phyloP scores from a whole-genome alignment of 1,140 invertebrate species.

The Wasmannia auropunctata region DNA sequence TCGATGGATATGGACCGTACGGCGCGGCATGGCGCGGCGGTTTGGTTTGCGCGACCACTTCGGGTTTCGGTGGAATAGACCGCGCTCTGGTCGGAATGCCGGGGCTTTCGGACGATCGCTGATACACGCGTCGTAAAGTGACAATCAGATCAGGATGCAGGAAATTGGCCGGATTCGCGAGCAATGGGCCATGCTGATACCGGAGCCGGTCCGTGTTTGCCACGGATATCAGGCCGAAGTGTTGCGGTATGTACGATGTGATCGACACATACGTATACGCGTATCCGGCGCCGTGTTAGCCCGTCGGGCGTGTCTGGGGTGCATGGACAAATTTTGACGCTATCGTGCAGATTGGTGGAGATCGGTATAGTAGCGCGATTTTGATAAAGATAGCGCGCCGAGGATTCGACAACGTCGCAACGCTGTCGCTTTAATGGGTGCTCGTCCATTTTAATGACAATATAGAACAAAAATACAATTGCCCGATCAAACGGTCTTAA shows the following conservation, averaged over 20 bases:
- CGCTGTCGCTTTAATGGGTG: neutral
- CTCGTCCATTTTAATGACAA: neutral
- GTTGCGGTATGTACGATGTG: slow-evolving; percentile 55
- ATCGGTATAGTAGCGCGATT: neutral
- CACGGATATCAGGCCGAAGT: slow-evolving; percentile 69
- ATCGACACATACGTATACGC: slow-evolving; percentile 25
- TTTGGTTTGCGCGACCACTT: slow-evolving; percentile 12
- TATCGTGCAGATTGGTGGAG: neutral
- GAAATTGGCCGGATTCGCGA: slow-evolving; percentile 85
- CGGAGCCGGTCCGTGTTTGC: slow-evolving; percentile 49
- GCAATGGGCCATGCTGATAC: slow-evolving; percentile 85
- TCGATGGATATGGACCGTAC: slow-evolving; percentile 64
- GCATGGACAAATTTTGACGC: slow-evolving; percentile 49
- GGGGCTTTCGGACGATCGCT: slow-evolving; percentile 28
- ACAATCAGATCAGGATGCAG: slow-evolving; percentile 83
- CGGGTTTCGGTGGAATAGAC: slow-evolving; percentile 51
- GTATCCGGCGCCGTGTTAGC: neutral
- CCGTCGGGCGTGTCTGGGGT: neutral
- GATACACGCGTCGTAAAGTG: slow-evolving; percentile 85
- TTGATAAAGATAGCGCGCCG: slow-evolving; percentile 46
- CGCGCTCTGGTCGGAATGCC: slow-evolving; percentile 29
- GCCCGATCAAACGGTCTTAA: neutral
- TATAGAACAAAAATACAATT: neutral
- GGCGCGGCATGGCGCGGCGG: neutral
- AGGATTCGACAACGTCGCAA: neutral